These are phyloP conservation scores for Dusona sp. DNA, from an alignment of 2,888 invertebrate species.

Conservation along the genomic window DNA sequence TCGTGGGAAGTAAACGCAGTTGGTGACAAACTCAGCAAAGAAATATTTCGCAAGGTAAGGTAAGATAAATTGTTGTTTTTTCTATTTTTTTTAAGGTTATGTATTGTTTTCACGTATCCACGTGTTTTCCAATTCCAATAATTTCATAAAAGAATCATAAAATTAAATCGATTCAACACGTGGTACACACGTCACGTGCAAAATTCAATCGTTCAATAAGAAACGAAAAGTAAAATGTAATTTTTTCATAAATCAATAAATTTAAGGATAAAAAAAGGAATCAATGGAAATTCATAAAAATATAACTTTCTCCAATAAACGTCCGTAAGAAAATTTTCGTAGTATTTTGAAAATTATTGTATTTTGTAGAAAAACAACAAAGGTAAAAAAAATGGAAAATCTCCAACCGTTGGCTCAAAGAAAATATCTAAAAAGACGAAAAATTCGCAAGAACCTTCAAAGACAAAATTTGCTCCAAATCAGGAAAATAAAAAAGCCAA, in stretches of 20 bases:
- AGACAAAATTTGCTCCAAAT: background rate
- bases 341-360: background rate
- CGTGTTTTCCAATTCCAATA: slow-evolving; percentile 31
- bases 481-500: slow-evolving; percentile 27
- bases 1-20: slow-evolving; percentile 72
- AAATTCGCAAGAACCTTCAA: background rate
- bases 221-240: background rate
- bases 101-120: background rate
- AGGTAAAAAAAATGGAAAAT: slow-evolving; percentile 18
- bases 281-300: background rate
- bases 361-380: slow-evolving; percentile 46
- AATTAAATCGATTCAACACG: background rate
- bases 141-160: background rate
- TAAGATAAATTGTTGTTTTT: background rate
- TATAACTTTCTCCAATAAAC: background rate
- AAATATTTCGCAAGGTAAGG: slow-evolving; percentile 70
- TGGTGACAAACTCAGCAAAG: slow-evolving; percentile 71
- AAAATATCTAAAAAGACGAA: background rate
- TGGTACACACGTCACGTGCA: too few species aligned
- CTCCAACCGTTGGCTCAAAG: background rate
- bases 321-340: background rate
- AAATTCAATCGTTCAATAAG: background rate
- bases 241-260: background rate
- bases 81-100: slow-evolving; percentile 53
- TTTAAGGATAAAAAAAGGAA: background rate